These are phyloP conservation scores for Struthidea cinerea DNA, from an alignment of 2,113 vertebrate species.

Conservation along the genomic window DNA sequence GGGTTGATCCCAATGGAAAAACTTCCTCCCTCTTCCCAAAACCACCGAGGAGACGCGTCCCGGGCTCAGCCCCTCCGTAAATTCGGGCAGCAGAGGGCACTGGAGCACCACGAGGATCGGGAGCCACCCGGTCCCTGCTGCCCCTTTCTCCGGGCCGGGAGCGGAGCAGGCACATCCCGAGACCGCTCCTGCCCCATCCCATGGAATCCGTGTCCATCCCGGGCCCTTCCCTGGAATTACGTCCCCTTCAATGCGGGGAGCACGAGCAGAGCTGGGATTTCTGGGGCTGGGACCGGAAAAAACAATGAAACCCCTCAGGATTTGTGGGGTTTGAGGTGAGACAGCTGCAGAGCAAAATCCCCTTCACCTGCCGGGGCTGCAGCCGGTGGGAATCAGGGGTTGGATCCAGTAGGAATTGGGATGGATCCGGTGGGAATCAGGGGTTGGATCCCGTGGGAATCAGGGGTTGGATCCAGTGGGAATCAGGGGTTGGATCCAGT, in stretches of 20 bases:
- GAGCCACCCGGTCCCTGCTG: background rate
- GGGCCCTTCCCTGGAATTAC: background rate
- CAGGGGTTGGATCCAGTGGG: fast-evolving
- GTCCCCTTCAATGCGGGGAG: fast-evolving
- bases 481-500: background rate
- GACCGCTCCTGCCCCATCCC: background rate
- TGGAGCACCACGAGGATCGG: background rate
- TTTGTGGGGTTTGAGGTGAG: background rate
- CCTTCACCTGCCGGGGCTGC: background rate
- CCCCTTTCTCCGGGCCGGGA: background rate
- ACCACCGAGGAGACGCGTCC: fast-evolving
- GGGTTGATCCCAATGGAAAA: background rate
- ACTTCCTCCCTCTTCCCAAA: background rate
- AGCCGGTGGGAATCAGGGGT: fast-evolving
- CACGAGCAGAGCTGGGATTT: fast-evolving
- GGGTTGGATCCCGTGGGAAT: background rate
- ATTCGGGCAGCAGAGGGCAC: conserved; percentile 26
- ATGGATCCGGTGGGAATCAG: fast-evolving
- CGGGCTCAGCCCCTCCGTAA: background rate
- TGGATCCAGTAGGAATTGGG: fast-evolving
- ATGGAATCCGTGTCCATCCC: fast-evolving
- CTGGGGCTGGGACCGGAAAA: background rate
- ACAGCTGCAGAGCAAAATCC: background rate
- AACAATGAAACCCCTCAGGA: background rate
- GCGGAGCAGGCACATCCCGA: background rate